Evolutionary conservation across 2,888 invertebrate genomes (phyloP), one percentile per base, ranked within the genome.

Genomic region (Mamestra brassicae): DNA sequence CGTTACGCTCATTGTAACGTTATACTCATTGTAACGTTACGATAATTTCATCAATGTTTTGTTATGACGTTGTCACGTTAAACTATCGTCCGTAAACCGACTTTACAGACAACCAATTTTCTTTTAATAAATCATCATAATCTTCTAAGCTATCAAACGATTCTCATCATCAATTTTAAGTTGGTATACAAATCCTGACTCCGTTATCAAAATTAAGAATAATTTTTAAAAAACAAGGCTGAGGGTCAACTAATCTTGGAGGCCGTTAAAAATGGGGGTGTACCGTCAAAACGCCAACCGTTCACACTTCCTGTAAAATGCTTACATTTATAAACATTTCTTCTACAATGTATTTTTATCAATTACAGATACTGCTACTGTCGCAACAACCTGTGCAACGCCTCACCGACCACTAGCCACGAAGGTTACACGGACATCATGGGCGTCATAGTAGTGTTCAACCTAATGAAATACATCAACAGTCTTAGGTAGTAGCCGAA

Each of bases 361-460:
- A 57, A 67, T 94, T 95, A 26, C 95, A 96, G 96, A 86, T 97
- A 98, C 92, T 98, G 98, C 92, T 98, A 98, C 92, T 98, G 98
- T 90, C 97, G 97, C 57, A 97, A 97, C 62, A 97, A 98, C 89
- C 95, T 98, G 61, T 98, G 98, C 94, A 98, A 98, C 93, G 94
- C 97, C 91, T 97, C 90, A 50, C 93, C 96, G 34, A 95, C 88
- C 74, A 92, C 96, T 3, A 95, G 92, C 90, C 89, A 97, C 91
- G 93, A 95, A 83, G 95, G 95, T 4, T 97, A 97, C 90, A 97
- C 97, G 0, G 97, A 97, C 90, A 96, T 97, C 69, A 97, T 97
- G 97, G 97, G 97, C 45, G 97, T 97, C 74, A 97, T 97, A 85
- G 96, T 97, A 63, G 97, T 97, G 65, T 97, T 97, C 87, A 97